Conservation (phyloP, 1,140 invertebrate species). For the Sinonovacula constricta region DNA sequence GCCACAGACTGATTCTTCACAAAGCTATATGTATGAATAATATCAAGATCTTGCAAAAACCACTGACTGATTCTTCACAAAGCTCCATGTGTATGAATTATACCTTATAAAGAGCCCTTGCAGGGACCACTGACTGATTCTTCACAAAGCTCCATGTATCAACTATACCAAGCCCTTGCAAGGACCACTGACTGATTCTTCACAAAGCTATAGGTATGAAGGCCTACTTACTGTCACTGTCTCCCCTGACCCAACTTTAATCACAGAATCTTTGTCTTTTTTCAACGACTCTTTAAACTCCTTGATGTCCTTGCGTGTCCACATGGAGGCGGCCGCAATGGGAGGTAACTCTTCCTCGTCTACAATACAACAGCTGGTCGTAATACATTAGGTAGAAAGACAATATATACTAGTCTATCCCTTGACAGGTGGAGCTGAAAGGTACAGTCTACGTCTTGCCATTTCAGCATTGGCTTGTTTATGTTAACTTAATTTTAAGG, state of each 20-base stretch:
- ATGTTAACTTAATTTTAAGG: neutral
- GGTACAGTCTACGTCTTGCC: neutral
- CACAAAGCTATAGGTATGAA: too few relatives aligned
- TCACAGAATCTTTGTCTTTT: slow-evolving; percentile 93
- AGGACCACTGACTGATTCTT: too few relatives aligned
- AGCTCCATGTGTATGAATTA: too few relatives aligned
- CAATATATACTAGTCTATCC: too few relatives aligned
- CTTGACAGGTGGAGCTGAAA: neutral
- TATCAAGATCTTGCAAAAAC: too few relatives aligned
- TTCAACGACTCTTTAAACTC: slow-evolving; percentile 93
- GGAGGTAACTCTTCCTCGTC: slow-evolving; percentile 68
- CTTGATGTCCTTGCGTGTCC: slow-evolving; percentile 94
- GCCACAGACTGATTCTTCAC: too few relatives aligned
- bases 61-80: too few relatives aligned
- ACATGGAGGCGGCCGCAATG: slow-evolving; percentile 90
- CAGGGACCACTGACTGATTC: too few relatives aligned
- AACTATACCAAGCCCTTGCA: too few relatives aligned
- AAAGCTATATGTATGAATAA: too few relatives aligned
- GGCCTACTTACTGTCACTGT: slow-evolving; percentile 92
- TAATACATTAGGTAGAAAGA: slow-evolving; percentile 8
- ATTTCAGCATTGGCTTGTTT: neutral
- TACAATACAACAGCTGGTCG: slow-evolving; percentile 20
- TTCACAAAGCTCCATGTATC: too few relatives aligned
- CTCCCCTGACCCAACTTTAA: slow-evolving; percentile 97
- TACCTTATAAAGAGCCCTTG: too few relatives aligned